Conservation (phyloP, 37 sponge, comb jelly and placozoan genomes). For the Spongia lamella region DNA sequence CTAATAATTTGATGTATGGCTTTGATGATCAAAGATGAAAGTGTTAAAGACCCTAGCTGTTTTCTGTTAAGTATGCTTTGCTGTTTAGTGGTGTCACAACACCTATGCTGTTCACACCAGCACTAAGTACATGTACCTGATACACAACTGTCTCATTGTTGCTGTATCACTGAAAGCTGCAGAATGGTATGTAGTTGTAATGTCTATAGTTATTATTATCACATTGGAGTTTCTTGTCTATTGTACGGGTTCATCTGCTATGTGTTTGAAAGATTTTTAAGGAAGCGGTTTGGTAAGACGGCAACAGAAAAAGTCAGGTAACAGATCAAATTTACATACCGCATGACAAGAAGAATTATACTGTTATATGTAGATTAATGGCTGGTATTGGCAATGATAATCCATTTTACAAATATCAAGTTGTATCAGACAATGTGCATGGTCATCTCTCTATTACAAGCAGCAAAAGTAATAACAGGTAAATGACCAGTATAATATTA, state of each 20-base stretch:
- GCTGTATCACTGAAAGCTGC: too few relatives aligned
- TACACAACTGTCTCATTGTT: too few relatives aligned
- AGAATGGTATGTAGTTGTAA: too few relatives aligned
- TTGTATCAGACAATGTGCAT: constrained; percentile 53
- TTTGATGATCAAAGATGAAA: too few relatives aligned
- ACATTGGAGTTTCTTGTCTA: too few relatives aligned
- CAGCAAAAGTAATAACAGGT: constrained; percentile 48
- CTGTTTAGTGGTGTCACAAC: too few relatives aligned
- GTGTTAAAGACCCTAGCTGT: too few relatives aligned
- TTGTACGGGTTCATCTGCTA: constrained; percentile 70
- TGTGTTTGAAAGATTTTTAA: constrained; percentile 28
- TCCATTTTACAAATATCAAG: constrained; percentile 27
- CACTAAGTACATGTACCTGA: too few relatives aligned
- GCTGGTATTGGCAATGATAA: constrained; percentile 19
- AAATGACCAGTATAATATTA: constrained; percentile 1
- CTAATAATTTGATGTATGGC: too few relatives aligned
- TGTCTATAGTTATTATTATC: too few relatives aligned
- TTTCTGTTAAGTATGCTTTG: too few relatives aligned
- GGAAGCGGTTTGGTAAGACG: constrained; percentile 29
- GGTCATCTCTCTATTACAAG: constrained; percentile 1
- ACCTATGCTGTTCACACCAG: too few relatives aligned
- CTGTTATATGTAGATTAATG: constrained; percentile 12
- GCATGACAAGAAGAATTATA: not conserved
- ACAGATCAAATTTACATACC: not conserved
- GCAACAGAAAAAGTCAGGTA: constrained; percentile 44